Percentiles rank a stretch among this genome's conserved stretches.
Conservation (phyloP, 23 tunicate species). For the Botrylloides violaceus region DNA sequence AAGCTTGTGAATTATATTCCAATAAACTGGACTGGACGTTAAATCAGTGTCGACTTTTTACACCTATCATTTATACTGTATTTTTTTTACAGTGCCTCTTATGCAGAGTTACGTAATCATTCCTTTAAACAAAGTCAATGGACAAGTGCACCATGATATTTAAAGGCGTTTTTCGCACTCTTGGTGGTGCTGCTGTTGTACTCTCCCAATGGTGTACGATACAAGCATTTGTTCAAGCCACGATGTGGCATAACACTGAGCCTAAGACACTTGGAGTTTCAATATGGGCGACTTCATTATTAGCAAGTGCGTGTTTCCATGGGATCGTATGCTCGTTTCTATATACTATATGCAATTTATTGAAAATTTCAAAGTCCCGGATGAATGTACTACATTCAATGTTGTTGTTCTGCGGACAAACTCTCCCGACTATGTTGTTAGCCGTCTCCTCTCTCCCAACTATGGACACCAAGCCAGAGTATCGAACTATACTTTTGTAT, state of each 20-base stretch:
- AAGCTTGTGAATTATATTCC: too few relatives aligned
- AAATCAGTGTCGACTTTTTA: too few relatives aligned
- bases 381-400: neutral
- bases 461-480: constrained; percentile 5
- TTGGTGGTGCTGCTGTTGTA: neutral
- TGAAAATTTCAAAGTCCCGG: neutral
- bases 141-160: too few relatives aligned
- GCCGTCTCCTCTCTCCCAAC: constrained; percentile 23
- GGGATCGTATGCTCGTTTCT: constrained; percentile 23
- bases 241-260: constrained; percentile 67
- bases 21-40: too few relatives aligned
- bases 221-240: constrained; percentile 53
- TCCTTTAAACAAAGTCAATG: too few relatives aligned
- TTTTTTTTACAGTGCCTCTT: too few relatives aligned
- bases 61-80: too few relatives aligned
- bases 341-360: neutral
- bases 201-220: constrained; percentile 4
- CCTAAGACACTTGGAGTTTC: constrained; percentile 37
- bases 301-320: constrained; percentile 14
- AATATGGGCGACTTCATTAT: constrained; percentile 23
- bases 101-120: too few relatives aligned
- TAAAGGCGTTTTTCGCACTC: neutral
- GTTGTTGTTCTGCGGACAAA: neutral
- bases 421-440: neutral
- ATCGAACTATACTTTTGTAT: constrained; percentile 28